Evolutionary conservation across 2,113 vertebrate species (phyloP), one percentile per base, ranked within the genome.

Genomic region (Cettia cetti): DNA sequence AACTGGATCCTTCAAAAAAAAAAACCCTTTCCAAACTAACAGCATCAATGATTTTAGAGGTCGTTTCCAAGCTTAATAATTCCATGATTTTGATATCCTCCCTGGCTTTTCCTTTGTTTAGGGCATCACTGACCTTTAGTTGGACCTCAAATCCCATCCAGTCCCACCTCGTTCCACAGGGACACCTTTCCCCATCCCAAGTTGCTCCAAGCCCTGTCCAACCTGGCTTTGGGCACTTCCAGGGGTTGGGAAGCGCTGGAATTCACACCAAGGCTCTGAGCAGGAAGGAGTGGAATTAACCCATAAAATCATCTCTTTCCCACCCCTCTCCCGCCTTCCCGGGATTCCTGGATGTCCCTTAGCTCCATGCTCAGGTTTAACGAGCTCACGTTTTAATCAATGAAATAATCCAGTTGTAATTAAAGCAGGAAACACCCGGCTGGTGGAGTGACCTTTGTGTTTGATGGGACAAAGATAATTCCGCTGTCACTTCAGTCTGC

Each of bases 381-480:
- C 13, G 42, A 95, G 89, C 89, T 75, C 45, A 1, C 54, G 1
- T 63, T 72, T 95, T 95, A 96, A 97, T 95, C 84, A 88, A 49
- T 87, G 47, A 52, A 96, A 94, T 53, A 77, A 94, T 50, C 71
- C 63, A 54, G 65, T 66, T 33, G 54, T 81, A 96, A 96, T 95
- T 97, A 96, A 96, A 87, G 39, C 91, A 71, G 65, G 56, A 96
- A 96, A 74, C 82, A 47, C 86, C 92, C 79, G 33, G 53, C 82
- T 86, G 70, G 18, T 92, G 83, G 71, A 37, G 65, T 80, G 91
- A 82, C 92, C 96, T 95, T 94, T 92, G 79, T 90, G 74, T 95
- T 79, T 91, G 75, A 91, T 18, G 83, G 86, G 88, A 94, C 76
- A 97, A 95, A 96, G 40, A 49, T 83, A 96, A 96, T 89, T 83